Evolutionary conservation across 1,140 invertebrate genomes (phyloP).

Genomic region (Laupala kohalensis): DNA sequence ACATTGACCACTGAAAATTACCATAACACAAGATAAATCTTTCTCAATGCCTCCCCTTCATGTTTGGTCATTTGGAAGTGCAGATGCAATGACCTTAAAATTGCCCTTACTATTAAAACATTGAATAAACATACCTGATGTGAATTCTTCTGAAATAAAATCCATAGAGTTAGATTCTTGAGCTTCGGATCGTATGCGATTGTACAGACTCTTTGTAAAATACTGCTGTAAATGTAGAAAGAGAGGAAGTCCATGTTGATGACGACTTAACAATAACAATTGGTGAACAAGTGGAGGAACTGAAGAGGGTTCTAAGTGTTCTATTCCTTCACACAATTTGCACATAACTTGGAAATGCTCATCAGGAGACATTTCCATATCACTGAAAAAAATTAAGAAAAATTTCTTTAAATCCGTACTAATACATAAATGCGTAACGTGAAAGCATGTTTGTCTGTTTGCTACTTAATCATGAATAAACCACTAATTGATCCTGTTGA

Average conservation of each 20-base stretch:
- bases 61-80: too few relatives aligned
- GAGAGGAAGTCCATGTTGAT: neutral
- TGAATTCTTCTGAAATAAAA: neutral
- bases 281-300: neutral
- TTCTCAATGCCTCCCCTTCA: too few relatives aligned
- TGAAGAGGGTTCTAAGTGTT: neutral
- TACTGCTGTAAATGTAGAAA: neutral
- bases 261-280: neutral
- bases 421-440: too few relatives aligned
- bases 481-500: too few relatives aligned
- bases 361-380: neutral
- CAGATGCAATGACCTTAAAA: too few relatives aligned
- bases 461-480: too few relatives aligned
- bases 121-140: neutral
- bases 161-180: neutral
- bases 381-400: neutral
- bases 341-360: neutral
- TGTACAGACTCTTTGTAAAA: neutral
- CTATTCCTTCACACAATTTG: neutral
- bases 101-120: too few relatives aligned
- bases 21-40: too few relatives aligned
- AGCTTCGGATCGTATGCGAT: neutral
- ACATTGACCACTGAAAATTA: too few relatives aligned
- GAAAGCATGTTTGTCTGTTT: too few relatives aligned
- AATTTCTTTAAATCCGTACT: too few relatives aligned